Conservation (phyloP, 2,888 invertebrate species). For the Endotricha flammealis region DNA sequence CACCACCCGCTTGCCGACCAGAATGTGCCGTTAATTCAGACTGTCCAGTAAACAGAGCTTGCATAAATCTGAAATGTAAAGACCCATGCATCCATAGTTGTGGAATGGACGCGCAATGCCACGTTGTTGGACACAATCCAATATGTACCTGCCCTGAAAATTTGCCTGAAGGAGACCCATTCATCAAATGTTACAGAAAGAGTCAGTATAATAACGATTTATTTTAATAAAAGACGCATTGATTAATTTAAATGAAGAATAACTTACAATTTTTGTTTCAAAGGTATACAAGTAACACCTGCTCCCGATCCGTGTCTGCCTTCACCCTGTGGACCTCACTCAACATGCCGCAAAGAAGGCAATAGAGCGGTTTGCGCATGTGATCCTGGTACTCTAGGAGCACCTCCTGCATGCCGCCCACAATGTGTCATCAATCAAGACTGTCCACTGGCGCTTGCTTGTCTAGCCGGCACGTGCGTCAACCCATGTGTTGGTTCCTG, state of each 20-base stretch:
- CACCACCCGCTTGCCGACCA: conserved; percentile 86
- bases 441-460: conserved; percentile 85
- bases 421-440: conserved; percentile 88
- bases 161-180: conserved; percentile 86
- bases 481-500: conserved; percentile 88
- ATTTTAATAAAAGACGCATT: background rate
- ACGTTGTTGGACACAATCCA: conserved; percentile 88
- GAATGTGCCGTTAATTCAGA: conserved; percentile 88
- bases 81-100: conserved; percentile 88
- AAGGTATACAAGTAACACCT: conserved; percentile 37
- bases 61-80: conserved; percentile 85
- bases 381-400: conserved; percentile 84
- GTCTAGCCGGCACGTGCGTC: conserved; percentile 83
- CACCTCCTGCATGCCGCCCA: conserved; percentile 87
- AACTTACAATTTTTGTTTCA: conserved; percentile 17
- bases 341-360: conserved; percentile 80
- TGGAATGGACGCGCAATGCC: conserved; percentile 86
- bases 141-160: conserved; percentile 84
- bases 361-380: conserved; percentile 86
- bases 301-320: conserved; percentile 81
- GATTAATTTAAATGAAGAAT: background rate
- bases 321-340: conserved; percentile 84
- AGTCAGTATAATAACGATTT: conserved; percentile 38
- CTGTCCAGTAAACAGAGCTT: conserved; percentile 84
- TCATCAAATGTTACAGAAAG: conserved; percentile 81